phyloP scores from a whole-genome alignment of 1,140 invertebrate species.

The Cryptotermes secundus region DNA sequence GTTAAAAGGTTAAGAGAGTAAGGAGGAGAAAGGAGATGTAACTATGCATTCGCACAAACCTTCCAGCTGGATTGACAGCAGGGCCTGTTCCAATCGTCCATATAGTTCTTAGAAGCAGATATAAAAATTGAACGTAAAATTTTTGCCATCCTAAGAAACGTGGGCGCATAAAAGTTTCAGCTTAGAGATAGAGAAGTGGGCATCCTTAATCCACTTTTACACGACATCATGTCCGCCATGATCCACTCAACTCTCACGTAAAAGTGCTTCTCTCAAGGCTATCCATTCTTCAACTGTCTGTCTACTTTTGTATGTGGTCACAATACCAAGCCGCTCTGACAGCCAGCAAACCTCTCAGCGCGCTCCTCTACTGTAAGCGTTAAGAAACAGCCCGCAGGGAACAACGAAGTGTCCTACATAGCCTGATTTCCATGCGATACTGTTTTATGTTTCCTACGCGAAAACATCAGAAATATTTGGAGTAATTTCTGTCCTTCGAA shows the following conservation, averaged over 20 bases:
- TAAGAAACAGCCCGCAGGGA: not conserved
- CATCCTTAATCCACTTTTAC: not conserved
- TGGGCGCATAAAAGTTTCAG: too few species aligned
- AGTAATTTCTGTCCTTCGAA: too few species aligned
- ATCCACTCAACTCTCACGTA: slow-evolving; percentile 10
- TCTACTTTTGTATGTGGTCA: slow-evolving; percentile 12
- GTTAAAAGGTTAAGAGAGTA: too few species aligned
- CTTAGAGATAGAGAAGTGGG: not conserved
- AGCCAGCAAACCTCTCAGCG: not conserved
- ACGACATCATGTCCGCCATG: not conserved
- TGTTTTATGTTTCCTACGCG: too few species aligned
- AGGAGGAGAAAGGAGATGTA: too few species aligned
- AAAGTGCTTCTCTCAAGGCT: not conserved
- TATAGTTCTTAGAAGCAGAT: too few species aligned
- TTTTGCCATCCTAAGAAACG: too few species aligned
- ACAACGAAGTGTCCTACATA: not conserved
- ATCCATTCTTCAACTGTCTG: slow-evolving; percentile 19
- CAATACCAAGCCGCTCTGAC: not conserved
- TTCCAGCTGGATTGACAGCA: too few species aligned
- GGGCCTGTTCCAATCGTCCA: too few species aligned
- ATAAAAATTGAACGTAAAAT: too few species aligned
- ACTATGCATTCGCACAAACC: too few species aligned
- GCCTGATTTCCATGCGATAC: not conserved
- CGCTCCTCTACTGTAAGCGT: not conserved
- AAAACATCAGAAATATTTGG: too few species aligned